Evolutionary conservation across 2,113 vertebrate genomes (phyloP).

Genomic region (Montifringilla adamsi): DNA sequence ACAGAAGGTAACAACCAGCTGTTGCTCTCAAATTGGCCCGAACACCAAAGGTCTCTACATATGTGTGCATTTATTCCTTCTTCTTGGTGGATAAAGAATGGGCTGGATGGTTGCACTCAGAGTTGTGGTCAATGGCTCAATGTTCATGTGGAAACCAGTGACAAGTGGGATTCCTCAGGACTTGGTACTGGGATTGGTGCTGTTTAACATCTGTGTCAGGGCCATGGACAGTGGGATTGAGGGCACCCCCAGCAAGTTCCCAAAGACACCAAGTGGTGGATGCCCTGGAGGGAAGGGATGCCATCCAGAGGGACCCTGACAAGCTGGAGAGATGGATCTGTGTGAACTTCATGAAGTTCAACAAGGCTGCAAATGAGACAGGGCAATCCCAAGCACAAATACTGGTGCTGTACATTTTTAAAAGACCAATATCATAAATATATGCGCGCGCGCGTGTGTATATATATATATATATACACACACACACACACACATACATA

Average conservation of each 20-base stretch:
- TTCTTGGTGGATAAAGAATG: neutral
- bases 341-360: neutral
- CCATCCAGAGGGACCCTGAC: neutral
- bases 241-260: neutral
- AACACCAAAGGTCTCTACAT: neutral
- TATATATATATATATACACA: no score
- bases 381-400: neutral
- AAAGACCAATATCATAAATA: neutral
- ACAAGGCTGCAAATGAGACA: neutral
- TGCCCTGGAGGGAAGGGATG: neutral
- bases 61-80: neutral
- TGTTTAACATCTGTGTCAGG: neutral
- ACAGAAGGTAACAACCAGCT: neutral
- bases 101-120: neutral
- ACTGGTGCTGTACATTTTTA: neutral
- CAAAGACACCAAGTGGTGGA: neutral
- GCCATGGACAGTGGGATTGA: neutral
- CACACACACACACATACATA: accelerated
- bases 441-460: no score
- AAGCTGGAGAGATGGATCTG: neutral
- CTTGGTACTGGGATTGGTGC: no score
- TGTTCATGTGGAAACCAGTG: neutral
- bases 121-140: neutral
- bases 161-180: neutral
- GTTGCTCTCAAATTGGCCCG: neutral